phyloP scores from a whole-genome alignment of 1,140 invertebrate species.

The Drosophila pachea region DNA sequence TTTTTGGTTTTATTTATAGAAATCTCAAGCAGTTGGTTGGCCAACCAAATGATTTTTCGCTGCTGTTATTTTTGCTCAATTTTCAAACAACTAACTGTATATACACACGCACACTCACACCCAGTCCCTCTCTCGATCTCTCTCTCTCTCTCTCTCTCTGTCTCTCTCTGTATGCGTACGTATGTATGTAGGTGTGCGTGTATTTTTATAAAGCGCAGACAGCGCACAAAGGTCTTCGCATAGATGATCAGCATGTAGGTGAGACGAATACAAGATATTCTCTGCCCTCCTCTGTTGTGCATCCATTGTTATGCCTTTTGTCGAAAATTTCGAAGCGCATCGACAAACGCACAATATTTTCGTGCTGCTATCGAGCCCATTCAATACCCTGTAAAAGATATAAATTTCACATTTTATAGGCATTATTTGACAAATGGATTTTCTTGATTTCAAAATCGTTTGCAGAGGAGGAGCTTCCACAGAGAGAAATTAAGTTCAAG shows the following conservation, averaged over 20 bases:
- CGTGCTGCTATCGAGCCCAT: neutral
- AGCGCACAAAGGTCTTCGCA: constrained; percentile 55
- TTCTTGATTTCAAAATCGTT: too few relatives aligned
- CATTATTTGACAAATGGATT: neutral
- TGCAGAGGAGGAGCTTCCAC: too few relatives aligned
- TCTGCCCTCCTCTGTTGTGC: constrained; percentile 31
- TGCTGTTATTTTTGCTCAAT: constrained; percentile 73
- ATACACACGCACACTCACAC: constrained; percentile 29
- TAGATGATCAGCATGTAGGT: constrained; percentile 71
- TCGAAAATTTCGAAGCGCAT: constrained; percentile 20
- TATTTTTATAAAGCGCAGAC: constrained; percentile 75
- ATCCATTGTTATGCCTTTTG: constrained; percentile 52
- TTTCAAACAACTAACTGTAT: constrained; percentile 77
- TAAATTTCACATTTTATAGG: neutral
- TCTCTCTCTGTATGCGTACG: constrained; percentile 31
- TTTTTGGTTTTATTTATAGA: constrained; percentile 67
- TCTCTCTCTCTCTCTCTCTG: too few relatives aligned
- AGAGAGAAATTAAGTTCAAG: too few relatives aligned
- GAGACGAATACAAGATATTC: constrained; percentile 66
- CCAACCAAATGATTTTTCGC: constrained; percentile 68
- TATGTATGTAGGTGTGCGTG: constrained; percentile 41
- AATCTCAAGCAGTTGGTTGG: constrained; percentile 70
- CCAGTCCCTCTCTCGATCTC: too few relatives aligned
- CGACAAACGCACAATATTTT: constrained; percentile 34
- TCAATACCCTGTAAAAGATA: constrained; percentile 22